These are phyloP conservation scores for Lepilemur septentrionalis DNA, from an alignment of 2,797 vertebrate species.

Conservation along the genomic window DNA sequence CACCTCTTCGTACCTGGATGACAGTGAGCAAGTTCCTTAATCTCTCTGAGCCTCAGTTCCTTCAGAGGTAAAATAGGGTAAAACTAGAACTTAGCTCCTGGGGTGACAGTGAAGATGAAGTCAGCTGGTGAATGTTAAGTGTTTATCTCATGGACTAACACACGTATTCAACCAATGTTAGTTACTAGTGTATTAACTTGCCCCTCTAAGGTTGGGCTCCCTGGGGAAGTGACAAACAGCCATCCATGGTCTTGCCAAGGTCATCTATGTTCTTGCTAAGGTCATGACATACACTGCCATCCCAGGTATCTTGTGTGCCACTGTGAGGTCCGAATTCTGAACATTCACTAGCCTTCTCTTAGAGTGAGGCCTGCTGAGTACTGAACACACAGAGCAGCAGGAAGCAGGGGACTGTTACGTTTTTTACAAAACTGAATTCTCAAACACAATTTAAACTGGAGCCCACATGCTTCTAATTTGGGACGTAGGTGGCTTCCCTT, in stretches of 20 bases:
- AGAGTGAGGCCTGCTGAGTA: rapidly evolving
- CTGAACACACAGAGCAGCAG: background rate
- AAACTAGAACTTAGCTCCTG: background rate
- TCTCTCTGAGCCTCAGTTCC: background rate
- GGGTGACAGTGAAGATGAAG: background rate
- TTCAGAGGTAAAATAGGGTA: background rate
- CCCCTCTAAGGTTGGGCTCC: rapidly evolving
- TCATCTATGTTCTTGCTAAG: background rate
- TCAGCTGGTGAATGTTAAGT: background rate
- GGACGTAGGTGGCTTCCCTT: rapidly evolving
- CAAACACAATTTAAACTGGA: background rate
- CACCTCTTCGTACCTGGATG: background rate
- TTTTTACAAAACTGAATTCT: background rate
- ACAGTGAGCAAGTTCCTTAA: rapidly evolving
- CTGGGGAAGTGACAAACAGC: background rate
- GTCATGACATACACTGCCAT: rapidly evolving
- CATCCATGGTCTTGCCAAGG: background rate
- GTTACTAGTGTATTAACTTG: too few species aligned
- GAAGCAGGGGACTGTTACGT: too few species aligned
- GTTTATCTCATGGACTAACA: rapidly evolving
- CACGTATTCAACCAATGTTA: rapidly evolving
- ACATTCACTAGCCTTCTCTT: background rate
- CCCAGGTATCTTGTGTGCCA: background rate
- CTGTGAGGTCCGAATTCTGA: background rate
- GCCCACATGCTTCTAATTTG: background rate